Base-by-base conservation (phyloP, 92 coral and sea anemone genomes). In the Epizoanthus fatuus region DNA sequence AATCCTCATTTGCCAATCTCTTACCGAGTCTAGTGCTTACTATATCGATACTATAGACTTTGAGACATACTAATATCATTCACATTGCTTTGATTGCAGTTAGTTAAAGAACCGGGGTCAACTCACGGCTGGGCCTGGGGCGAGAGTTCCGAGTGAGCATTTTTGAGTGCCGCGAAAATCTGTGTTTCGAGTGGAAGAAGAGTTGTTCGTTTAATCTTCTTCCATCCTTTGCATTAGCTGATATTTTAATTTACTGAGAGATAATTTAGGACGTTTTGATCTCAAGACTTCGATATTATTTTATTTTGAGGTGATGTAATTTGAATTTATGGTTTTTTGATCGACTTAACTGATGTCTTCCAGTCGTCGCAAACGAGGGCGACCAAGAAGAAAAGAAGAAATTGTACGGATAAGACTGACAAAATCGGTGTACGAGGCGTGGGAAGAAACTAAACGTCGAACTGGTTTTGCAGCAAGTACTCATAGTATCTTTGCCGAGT, bases 401-500 rank as follows among this genome's bases (percentile, higher is more conserved):
- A 39, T 59, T 56, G 81, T 56, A 63, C 60, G 63, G 81, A 54
- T 75, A 75, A 32, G 80, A 44, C 62, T 74, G 55, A 74, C 62
- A 74, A 56, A 74, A 74, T 74, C 80, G 59, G 63, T 74, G 55
- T 74, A 74, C 59, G 62, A 74, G 55, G 55, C 80, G 19, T 52
- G 64, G 80, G 59, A 74, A 22, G 63, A 74, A 60, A 74, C 62
- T 13, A 74, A 74, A 38, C 55, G 63, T 75, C 66, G 63, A 63
- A 54, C 63, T 15, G 81, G 81, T 29, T 75, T 54, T 75, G 81
- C 65, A 75, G 44, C 65, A 59, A 75, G 81, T 59, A 53, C 52
- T 54, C 81, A 54, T 75, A 75, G 65, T 49, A 63, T 54, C 20
- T 75, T 75, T 54, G 67, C 81, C 45, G 83, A 58, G 83, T 59